Evolutionary conservation across 1,140 invertebrate genomes (phyloP).

Genomic region (Latrodectus geometricus): DNA sequence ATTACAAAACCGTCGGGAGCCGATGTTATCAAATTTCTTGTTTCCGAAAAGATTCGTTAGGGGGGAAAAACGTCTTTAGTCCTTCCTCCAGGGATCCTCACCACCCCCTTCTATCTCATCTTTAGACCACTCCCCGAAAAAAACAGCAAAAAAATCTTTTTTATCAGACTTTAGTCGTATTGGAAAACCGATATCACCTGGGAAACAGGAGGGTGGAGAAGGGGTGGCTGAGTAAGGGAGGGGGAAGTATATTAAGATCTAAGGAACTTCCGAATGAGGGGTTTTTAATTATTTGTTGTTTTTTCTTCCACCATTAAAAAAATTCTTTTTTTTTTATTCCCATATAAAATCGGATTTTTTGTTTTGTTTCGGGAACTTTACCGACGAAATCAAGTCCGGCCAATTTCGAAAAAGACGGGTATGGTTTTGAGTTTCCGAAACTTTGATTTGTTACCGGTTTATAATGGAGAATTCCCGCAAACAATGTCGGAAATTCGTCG

Average conservation of each 20-base stretch:
- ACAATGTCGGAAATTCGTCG: neutral
- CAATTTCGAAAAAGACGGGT: conserved; percentile 3
- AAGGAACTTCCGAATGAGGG: conserved; percentile 20
- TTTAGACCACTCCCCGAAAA: neutral
- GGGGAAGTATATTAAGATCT: conserved; percentile 33
- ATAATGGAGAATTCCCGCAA: neutral
- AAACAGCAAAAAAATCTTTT: neutral
- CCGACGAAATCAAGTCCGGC: neutral
- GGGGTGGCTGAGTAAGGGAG: neutral
- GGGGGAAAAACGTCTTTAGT: neutral
- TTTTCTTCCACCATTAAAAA: neutral
- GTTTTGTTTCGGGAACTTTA: neutral
- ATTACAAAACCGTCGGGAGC: conserved; percentile 29
- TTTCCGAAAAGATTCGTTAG: conserved; percentile 7
- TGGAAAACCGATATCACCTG: conserved; percentile 30
- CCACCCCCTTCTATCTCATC: neutral
- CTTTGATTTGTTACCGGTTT: neutral
- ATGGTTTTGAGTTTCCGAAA: neutral
- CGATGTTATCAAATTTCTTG: conserved; percentile 51
- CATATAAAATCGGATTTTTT: neutral
- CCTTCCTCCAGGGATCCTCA: neutral
- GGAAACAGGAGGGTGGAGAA: neutral
- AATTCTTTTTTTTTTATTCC: neutral
- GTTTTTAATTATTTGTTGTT: conserved; percentile 48
- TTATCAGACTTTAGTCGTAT: conserved; percentile 41